phyloP scores from a whole-genome alignment of 2,888 invertebrate genomes.

The Pyrochroa serraticornis region DNA sequence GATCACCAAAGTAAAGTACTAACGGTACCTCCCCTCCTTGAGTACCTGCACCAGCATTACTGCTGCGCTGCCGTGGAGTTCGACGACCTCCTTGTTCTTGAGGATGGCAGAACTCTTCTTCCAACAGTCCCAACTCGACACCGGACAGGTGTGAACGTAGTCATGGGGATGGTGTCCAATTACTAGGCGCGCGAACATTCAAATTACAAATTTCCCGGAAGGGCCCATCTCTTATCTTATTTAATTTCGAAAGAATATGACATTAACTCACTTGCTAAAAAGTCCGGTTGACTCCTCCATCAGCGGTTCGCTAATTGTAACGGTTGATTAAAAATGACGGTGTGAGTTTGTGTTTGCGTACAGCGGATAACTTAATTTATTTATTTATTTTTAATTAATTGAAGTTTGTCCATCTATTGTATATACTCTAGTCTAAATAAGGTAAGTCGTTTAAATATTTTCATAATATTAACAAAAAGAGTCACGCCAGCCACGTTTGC shows the following conservation, averaged over 20 bases:
- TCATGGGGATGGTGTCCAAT: slow-evolving; percentile 50
- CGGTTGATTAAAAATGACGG: slow-evolving; percentile 31
- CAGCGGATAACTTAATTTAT: slow-evolving; percentile 5
- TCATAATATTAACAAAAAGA: not conserved
- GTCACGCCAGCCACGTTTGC: not conserved
- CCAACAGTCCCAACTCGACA: slow-evolving; percentile 51
- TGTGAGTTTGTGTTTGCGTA: slow-evolving; percentile 35
- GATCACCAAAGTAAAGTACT: slow-evolving; percentile 53
- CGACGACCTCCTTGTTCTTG: slow-evolving; percentile 52
- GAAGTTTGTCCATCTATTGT: slow-evolving; percentile 20
- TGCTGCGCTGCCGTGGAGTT: slow-evolving; percentile 49
- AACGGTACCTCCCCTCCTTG: slow-evolving; percentile 55
- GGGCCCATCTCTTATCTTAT: not conserved
- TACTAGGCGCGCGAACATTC: slow-evolving; percentile 47
- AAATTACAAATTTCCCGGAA: slow-evolving; percentile 12
- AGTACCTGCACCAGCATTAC: slow-evolving; percentile 51
- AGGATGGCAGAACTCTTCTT: slow-evolving; percentile 53
- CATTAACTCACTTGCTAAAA: not conserved
- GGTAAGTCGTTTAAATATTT: slow-evolving; percentile 12
- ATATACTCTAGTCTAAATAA: slow-evolving; percentile 19
- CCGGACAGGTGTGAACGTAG: slow-evolving; percentile 50
- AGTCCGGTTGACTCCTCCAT: not conserved
- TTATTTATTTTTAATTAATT: slow-evolving; percentile 16
- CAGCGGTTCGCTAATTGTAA: slow-evolving; percentile 8
- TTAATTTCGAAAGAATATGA: slow-evolving; percentile 4